Conservation (phyloP, 2,888 invertebrate species). For the Brassicogethes aeneus region DNA sequence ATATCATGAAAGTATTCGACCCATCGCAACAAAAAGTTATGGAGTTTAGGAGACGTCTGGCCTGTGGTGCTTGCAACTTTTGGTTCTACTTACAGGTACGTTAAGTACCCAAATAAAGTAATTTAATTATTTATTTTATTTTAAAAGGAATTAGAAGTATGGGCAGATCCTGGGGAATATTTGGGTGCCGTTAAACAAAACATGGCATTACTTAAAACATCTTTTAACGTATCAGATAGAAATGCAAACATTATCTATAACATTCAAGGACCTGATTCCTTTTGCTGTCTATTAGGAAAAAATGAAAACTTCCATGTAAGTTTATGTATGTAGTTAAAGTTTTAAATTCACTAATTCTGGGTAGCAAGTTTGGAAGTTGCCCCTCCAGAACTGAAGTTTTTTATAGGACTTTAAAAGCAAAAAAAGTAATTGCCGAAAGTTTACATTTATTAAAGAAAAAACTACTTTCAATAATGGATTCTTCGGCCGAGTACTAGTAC, state of each 20-base stretch:
- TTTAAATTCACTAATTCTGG: conserved; percentile 1
- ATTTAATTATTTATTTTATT: conserved; percentile 13
- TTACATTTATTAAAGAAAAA: no score
- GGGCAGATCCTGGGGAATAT: conserved; percentile 59
- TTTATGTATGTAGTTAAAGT: conserved; percentile 4
- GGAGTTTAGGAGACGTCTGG: conserved; percentile 59
- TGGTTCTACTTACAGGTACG: conserved; percentile 62
- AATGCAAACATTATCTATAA: conserved; percentile 54
- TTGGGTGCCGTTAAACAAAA: conserved; percentile 63
- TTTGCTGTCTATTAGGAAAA: conserved; percentile 47
- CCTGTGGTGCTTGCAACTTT: conserved; percentile 57
- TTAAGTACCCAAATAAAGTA: not conserved
- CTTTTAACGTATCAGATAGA: conserved; percentile 60
- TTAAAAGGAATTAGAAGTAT: conserved; percentile 56
- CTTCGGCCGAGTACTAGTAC: no score
- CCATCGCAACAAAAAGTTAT: conserved; percentile 76
- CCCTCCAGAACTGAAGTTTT: no score
- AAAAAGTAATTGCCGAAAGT: no score
- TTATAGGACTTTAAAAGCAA: no score
- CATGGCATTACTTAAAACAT: conserved; percentile 55
- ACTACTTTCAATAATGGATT: no score
- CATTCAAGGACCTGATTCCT: conserved; percentile 65
- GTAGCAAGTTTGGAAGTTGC: no score
- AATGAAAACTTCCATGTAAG: conserved; percentile 54
- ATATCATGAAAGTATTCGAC: conserved; percentile 73